Percentiles rank a stretch among this genome's conserved stretches.
Evolutionary conservation across 2,888 invertebrate genomes (phyloP).

Genomic region (Asteroscopus sphinx): DNA sequence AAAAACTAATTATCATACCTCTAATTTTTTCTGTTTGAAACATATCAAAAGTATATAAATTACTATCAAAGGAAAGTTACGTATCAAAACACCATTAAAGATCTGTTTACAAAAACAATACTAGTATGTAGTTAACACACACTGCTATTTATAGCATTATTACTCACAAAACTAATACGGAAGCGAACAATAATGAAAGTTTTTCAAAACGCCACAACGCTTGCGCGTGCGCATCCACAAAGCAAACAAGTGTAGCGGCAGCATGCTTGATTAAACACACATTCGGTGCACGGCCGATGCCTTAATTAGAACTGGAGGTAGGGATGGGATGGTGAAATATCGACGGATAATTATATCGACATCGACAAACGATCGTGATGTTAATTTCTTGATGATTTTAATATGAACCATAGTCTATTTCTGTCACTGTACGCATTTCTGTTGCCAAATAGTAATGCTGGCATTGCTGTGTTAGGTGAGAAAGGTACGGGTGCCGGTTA

Average conservation of each 20-base stretch:
- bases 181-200: conserved; percentile 45
- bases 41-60: not conserved
- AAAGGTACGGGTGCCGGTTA: no score
- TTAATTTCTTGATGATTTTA: no score
- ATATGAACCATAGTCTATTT: no score
- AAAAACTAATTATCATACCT: no score
- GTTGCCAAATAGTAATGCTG: no score
- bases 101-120: conserved; percentile 26
- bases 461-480: no score
- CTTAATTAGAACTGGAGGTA: conserved; percentile 82
- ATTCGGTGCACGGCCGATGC: conserved; percentile 87
- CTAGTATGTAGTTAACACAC: not conserved
- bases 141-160: conserved; percentile 23
- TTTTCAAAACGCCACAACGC: conserved; percentile 42
- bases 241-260: conserved; percentile 81
- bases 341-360: conserved; percentile 10
- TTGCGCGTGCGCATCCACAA: conserved; percentile 75
- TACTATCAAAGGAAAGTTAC: conserved; percentile 12
- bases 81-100: conserved; percentile 6
- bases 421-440: no score
- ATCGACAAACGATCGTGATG: conserved; percentile 1
- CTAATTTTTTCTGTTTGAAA: no score
- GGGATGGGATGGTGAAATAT: conserved; percentile 19
- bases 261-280: conserved; percentile 86
- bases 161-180: conserved; percentile 39